Conservation (phyloP, 2,888 invertebrate species). For the Apotomis capreana region DNA sequence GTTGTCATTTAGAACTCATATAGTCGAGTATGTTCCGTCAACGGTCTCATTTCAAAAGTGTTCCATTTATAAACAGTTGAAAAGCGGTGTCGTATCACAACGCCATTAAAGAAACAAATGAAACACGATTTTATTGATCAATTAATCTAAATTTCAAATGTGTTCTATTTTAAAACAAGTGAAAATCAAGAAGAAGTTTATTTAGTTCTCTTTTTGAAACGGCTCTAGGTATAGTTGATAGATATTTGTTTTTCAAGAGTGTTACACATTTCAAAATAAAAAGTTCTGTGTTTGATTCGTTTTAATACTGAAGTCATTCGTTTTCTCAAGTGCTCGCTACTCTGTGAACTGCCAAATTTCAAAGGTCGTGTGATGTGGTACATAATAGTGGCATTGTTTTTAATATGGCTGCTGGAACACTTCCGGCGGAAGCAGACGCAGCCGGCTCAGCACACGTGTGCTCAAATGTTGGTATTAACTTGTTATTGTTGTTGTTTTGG, state of each 20-base stretch:
- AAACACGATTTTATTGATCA: neutral
- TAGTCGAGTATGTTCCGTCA: constrained; percentile 40
- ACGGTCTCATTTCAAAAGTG: constrained; percentile 20
- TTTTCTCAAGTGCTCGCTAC: constrained; percentile 40
- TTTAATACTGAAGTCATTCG: constrained; percentile 22
- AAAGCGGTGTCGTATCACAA: neutral
- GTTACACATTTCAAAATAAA: neutral
- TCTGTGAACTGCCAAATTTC: constrained; percentile 52
- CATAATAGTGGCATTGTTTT: constrained; percentile 69
- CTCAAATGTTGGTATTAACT: constrained; percentile 71
- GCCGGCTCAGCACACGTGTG: constrained; percentile 68
- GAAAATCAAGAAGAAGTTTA: neutral
- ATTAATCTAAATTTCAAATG: neutral
- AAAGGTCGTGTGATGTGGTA: constrained; percentile 70
- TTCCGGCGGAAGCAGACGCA: constrained; percentile 72
- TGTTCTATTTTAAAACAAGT: constrained; percentile 10
- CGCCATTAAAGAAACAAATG: constrained; percentile 6
- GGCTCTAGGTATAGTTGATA: neutral
- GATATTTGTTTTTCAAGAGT: neutral
- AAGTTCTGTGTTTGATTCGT: neutral
- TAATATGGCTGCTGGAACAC: constrained; percentile 75
- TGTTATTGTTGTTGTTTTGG: constrained; percentile 41
- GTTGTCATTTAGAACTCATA: constrained; percentile 45
- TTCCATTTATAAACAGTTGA: constrained; percentile 23
- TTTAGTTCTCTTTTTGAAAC: neutral